These are phyloP conservation scores for Cichladusa arquata DNA, from an alignment of 2,113 vertebrate genomes.

Conservation along the genomic window DNA sequence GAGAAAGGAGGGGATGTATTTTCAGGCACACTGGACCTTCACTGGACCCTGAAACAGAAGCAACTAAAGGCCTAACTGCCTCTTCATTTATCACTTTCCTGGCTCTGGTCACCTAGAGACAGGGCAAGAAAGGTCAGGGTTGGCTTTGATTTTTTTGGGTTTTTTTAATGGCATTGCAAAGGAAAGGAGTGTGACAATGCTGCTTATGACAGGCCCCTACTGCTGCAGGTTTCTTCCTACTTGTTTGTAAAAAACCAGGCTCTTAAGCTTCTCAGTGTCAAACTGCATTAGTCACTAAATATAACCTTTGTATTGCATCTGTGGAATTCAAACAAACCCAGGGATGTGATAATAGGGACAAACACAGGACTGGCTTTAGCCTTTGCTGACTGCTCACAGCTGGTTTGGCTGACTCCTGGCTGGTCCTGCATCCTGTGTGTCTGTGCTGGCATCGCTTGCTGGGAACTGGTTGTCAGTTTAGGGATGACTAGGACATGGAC, in stretches of 20 bases:
- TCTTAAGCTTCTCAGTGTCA: neutral
- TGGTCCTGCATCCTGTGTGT: neutral
- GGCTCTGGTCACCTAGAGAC: neutral
- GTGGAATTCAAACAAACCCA: conserved; percentile 16
- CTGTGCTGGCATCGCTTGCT: neutral
- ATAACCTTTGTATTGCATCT: conserved; percentile 38
- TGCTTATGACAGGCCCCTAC: neutral
- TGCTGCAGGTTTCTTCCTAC: neutral
- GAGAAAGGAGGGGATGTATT: neutral
- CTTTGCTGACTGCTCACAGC: neutral
- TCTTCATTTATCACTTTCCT: neutral
- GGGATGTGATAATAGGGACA: neutral
- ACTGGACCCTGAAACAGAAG: neutral
- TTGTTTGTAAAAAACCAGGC: neutral
- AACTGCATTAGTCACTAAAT: conserved; percentile 13
- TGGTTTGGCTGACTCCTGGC: neutral
- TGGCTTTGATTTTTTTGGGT: neutral
- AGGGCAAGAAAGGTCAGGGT: neutral
- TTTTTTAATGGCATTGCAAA: neutral
- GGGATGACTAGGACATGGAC: neutral
- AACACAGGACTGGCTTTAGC: neutral
- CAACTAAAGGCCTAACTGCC: neutral
- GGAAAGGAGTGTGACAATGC: neutral
- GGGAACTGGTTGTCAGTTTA: neutral
- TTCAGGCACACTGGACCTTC: neutral